Percentiles rank a stretch among this genome's conserved stretches.
phyloP scores from a whole-genome alignment of 2,888 invertebrate genomes.

The Unio delphinus region DNA sequence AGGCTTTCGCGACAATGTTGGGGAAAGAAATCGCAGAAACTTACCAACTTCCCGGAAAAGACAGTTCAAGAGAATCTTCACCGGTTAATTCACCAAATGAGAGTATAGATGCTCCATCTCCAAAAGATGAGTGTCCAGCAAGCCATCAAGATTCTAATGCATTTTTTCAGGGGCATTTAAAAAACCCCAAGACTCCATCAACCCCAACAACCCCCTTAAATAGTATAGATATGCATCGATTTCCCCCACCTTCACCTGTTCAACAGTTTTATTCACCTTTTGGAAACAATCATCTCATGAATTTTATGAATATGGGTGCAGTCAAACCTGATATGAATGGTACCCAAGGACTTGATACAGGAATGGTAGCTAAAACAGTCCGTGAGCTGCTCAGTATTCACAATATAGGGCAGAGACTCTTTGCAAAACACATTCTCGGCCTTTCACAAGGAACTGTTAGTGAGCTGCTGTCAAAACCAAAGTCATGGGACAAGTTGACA shows the following conservation, averaged over 20 bases:
- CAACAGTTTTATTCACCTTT: constrained; percentile 39
- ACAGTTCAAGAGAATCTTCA: constrained; percentile 24
- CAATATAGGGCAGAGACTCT: constrained; percentile 98
- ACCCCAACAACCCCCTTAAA: constrained; percentile 36
- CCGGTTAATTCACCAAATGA: constrained; percentile 19
- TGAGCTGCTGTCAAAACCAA: constrained; percentile 97
- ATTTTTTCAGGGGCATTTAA: no score
- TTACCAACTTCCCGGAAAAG: constrained; percentile 73
- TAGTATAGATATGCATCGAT: constrained; percentile 24
- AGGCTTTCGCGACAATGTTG: constrained; percentile 74
- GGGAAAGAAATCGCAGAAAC: constrained; percentile 86
- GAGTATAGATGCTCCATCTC: constrained; percentile 25
- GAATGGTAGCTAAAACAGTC: constrained; percentile 91
- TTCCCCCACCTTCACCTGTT: constrained; percentile 38
- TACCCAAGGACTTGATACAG: constrained; percentile 88
- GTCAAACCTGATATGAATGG: constrained; percentile 39
- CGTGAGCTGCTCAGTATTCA: constrained; percentile 94
- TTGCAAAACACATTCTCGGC: constrained; percentile 98
- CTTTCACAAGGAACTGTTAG: constrained; percentile 96
- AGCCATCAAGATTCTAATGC: constrained; percentile 17
- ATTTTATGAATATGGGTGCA: constrained; percentile 37
- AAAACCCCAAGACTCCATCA: constrained; percentile 30
- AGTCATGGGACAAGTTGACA: constrained; percentile 99
- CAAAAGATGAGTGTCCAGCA: constrained; percentile 25
- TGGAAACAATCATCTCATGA: constrained; percentile 42